Percentiles rank a stretch among this genome's conserved stretches.
phyloP scores from a whole-genome alignment of 2,888 invertebrate species.

The Aleiodes leptofemur region DNA sequence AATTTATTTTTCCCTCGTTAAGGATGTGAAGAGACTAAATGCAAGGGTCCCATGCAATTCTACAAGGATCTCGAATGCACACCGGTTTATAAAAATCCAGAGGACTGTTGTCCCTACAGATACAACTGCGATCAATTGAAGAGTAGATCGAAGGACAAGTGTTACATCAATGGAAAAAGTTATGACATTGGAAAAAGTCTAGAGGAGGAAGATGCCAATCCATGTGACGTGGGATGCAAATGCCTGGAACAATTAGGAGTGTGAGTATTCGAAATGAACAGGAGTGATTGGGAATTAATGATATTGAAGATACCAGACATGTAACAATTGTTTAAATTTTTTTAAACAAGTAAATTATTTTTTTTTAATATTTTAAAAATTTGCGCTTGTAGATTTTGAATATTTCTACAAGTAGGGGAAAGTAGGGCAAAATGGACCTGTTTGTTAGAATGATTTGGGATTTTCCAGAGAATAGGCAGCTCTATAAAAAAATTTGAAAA shows the following conservation, averaged over 20 bases:
- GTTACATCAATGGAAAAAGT: slow-evolving; percentile 61
- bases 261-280: slow-evolving; percentile 55
- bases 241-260: slow-evolving; percentile 46
- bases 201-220: slow-evolving; percentile 59
- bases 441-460: too few species aligned
- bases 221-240: slow-evolving; percentile 62
- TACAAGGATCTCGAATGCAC: slow-evolving; percentile 62
- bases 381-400: neutral
- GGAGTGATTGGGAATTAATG: neutral
- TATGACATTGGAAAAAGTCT: slow-evolving; percentile 61
- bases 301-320: too few species aligned
- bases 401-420: too few species aligned
- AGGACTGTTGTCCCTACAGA: slow-evolving; percentile 61
- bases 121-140: slow-evolving; percentile 64
- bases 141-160: slow-evolving; percentile 57
- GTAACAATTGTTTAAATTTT: too few species aligned
- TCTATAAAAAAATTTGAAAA: too few species aligned
- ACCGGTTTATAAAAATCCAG: slow-evolving; percentile 59
- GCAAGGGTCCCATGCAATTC: slow-evolving; percentile 52
- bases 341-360: neutral
- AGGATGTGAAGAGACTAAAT: slow-evolving; percentile 48
- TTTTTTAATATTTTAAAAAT: neutral
- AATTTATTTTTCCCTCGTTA: neutral
- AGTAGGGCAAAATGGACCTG: too few species aligned
- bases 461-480: too few species aligned